These are phyloP conservation scores for Temnothorax longispinosus DNA, from an alignment of 1,140 invertebrate genomes.

Conservation along the genomic window DNA sequence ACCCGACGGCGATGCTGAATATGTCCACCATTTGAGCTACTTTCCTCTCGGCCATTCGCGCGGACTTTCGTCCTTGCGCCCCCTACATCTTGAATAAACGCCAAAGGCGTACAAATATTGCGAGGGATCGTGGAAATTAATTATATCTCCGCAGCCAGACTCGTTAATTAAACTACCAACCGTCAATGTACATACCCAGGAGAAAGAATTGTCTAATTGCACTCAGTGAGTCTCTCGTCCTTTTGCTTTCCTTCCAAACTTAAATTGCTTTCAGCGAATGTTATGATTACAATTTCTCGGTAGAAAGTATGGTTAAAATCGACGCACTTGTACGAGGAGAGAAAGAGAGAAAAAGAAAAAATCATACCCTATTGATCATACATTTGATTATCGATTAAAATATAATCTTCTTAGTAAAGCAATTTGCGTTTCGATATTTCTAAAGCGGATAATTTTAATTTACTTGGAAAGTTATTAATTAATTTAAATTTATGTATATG, in stretches of 20 bases:
- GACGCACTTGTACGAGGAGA: background rate
- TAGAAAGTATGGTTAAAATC: background rate
- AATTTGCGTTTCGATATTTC: conserved; percentile 15
- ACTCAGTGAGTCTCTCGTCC: background rate
- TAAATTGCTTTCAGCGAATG: conserved; percentile 29
- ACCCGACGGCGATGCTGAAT: conserved; percentile 54
- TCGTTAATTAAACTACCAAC: conserved; percentile 32
- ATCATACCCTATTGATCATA: background rate
- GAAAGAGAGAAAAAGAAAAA: background rate
- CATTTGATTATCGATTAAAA: background rate
- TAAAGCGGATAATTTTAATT: conserved; percentile 27
- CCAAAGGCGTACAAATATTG: conserved; percentile 31
- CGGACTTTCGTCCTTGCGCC: background rate
- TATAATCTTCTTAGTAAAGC: conserved; percentile 6
- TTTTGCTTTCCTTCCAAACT: background rate
- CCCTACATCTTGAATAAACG: conserved; percentile 38
- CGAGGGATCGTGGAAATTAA: conserved; percentile 42
- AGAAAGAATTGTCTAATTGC: conserved; percentile 6
- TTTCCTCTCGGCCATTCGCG: conserved; percentile 18
- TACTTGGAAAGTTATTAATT: background rate
- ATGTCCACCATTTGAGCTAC: conserved; percentile 59
- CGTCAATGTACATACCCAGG: conserved; percentile 10
- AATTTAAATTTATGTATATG: conserved; percentile 12
- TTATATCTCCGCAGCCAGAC: conserved; percentile 9
- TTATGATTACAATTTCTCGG: conserved; percentile 22